phyloP scores from a whole-genome alignment of 2,888 invertebrate species.

The Agrenia bidenticulata region DNA sequence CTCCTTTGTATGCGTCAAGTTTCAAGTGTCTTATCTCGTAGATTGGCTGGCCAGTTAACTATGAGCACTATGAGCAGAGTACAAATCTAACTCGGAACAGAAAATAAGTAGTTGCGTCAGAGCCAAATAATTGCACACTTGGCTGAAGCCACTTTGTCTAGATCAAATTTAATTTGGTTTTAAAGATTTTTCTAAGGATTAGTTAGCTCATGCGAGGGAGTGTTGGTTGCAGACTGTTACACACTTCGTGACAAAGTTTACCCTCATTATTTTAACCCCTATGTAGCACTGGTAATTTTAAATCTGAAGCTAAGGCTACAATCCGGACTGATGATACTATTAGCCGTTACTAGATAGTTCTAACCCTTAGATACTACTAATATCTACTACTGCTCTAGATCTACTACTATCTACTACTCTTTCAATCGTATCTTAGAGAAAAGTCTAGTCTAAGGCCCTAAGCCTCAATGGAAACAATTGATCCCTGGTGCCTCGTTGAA shows the following conservation, averaged over 20 bases:
- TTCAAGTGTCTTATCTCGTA: too few species aligned
- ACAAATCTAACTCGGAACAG: too few species aligned
- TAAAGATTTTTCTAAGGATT: slow-evolving; percentile 8
- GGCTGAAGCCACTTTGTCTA: not conserved
- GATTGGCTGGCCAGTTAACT: too few species aligned
- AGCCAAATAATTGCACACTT: slow-evolving; percentile 3
- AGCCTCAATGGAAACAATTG: slow-evolving; percentile 41
- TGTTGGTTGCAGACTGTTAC: not conserved
- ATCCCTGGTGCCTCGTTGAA: slow-evolving; percentile 45
- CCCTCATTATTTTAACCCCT: slow-evolving; percentile 3
- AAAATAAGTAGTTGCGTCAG: not conserved
- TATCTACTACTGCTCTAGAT: too few species aligned
- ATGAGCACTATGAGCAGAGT: too few species aligned
- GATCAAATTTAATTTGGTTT: not conserved
- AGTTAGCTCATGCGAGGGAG: not conserved
- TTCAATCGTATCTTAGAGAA: too few species aligned
- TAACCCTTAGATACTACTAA: too few species aligned
- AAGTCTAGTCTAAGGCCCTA: not conserved
- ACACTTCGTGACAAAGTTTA: slow-evolving; percentile 12
- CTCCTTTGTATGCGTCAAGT: too few species aligned
- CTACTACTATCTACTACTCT: too few species aligned
- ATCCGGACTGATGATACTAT: too few species aligned
- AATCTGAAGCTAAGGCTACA: not conserved
- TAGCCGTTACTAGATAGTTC: too few species aligned
- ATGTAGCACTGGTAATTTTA: not conserved